phyloP scores from a whole-genome alignment of 2,797 vertebrate genomes.

The Coranthus polyacanthus region DNA sequence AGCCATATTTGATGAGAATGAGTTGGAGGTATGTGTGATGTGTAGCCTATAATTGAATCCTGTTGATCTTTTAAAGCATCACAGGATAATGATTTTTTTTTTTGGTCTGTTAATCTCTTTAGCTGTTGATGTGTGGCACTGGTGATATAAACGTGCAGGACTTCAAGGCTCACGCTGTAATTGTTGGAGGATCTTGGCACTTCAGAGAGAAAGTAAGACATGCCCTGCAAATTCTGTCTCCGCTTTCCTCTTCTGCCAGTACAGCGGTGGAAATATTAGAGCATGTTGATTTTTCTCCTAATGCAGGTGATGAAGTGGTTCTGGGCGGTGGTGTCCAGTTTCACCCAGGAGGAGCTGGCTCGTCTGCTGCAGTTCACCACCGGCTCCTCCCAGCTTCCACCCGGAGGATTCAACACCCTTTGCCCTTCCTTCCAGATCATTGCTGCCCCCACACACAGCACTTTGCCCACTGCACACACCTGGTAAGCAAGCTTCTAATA shows the following conservation, averaged over 20 bases:
- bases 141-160: constrained; percentile 97
- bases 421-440: constrained; percentile 99
- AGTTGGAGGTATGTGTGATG: constrained; percentile 91
- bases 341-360: constrained; percentile 98
- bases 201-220: constrained; percentile 94
- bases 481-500: constrained; percentile 85
- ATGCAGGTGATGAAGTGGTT: constrained; percentile 99
- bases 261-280: neutral
- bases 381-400: constrained; percentile 97
- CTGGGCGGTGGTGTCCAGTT: constrained; percentile 98
- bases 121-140: constrained; percentile 99
- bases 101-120: constrained; percentile 37
- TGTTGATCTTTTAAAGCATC: constrained; percentile 49
- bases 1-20: constrained; percentile 99
- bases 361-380: constrained; percentile 98
- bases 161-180: constrained; percentile 97
- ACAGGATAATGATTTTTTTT: constrained; percentile 4
- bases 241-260: neutral
- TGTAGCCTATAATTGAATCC: constrained; percentile 30
- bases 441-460: constrained; percentile 96
- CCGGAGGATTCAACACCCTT: constrained; percentile 97
- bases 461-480: constrained; percentile 97
- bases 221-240: neutral
- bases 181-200: constrained; percentile 98
- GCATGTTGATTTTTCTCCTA: neutral